Base-by-base conservation (phyloP, 2,113 vertebrate genomes). In the Esox niger region DNA sequence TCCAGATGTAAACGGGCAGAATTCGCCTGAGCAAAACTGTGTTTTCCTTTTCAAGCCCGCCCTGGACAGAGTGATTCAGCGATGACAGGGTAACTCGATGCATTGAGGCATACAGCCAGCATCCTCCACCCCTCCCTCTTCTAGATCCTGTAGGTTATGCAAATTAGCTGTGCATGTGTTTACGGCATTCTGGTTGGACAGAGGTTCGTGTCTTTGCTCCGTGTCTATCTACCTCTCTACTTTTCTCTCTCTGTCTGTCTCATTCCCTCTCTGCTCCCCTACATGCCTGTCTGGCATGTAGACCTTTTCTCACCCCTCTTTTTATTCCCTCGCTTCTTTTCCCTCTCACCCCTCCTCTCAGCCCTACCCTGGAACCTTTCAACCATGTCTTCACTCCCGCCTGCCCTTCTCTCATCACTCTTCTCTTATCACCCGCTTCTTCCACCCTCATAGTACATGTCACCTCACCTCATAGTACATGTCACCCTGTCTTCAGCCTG, bases 41-140 rank as follows among this genome's bases (percentile, higher is more conserved):
- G 64, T 67, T 76, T 74, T 38, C 77, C 74, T 0, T 26, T 78
- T n/a, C n/a, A n/a, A n/a, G n/a, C 77, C 84, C 68, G 47, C n/a
- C 61, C 3, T 10, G 75, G 76, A 73, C 78, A 73, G 84, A 87
- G 77, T 76, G 84, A 84, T 73, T 80, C 72, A 75, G 64, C 79
- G 70, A 54, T 63, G 66, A 80, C 76, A 80, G 79, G 69, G 74
- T 46, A 74, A 78, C 73, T 73, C 73, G 66, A 56, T 63, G 68
- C 78, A 70, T 62, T 64, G 55, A 70, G 62, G 47, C 31, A 77
- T 74, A 75, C 79, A n/a, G n/a, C n/a, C n/a, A n/a, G n/a, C n/a
- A n/a, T n/a, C n/a, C n/a, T n/a, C n/a, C n/a, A n/a, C n/a, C n/a
- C n/a, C n/a, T n/a, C n/a, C n/a, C n/a, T n/a, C n/a, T n/a, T n/a